Conservation (phyloP, 2,113 vertebrate species). For the Chaetodon auriga region DNA sequence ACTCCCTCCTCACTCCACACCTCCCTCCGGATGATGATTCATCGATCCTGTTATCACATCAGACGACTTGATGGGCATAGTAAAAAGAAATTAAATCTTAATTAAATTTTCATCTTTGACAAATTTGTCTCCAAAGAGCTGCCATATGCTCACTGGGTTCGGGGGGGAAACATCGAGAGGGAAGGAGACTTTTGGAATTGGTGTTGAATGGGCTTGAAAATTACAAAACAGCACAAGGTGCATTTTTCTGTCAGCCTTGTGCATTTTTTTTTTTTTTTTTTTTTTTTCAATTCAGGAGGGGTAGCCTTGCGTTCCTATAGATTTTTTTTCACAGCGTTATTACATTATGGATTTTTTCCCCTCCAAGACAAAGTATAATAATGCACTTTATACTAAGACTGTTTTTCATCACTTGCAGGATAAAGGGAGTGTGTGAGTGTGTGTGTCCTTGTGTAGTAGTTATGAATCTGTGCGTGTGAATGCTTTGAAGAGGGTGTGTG, state of each 20-base stretch:
- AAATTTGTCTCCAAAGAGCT: conserved; percentile 72
- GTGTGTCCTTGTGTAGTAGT: conserved; percentile 42
- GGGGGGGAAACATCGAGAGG: conserved; percentile 18
- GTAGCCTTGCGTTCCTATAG: conserved; percentile 65
- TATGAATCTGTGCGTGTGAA: conserved; percentile 45
- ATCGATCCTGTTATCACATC: conserved; percentile 74
- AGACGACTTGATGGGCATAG: conserved; percentile 76
- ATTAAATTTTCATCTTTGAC: conserved; percentile 78
- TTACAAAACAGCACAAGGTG: conserved; percentile 60
- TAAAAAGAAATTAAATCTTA: conserved; percentile 82
- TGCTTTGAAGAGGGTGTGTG: conserved; percentile 13
- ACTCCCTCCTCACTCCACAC: neutral
- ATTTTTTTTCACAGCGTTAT: conserved; percentile 78
- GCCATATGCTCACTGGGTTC: conserved; percentile 74
- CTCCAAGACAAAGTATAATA: conserved; percentile 80
- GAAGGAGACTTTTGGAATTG: conserved; percentile 44
- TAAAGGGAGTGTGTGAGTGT: conserved; percentile 39
- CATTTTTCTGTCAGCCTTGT: conserved; percentile 63
- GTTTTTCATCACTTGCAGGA: conserved; percentile 75
- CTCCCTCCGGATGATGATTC: conserved; percentile 68
- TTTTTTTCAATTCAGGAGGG: conserved; percentile 65
- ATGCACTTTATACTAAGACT: conserved; percentile 74
- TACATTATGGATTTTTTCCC: conserved; percentile 80
- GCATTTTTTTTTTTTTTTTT: conserved; percentile 65
- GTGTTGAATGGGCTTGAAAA: conserved; percentile 62